Base-by-base conservation (phyloP, 2,113 vertebrate genomes). In the Campylomormyrus numenius region DNA sequence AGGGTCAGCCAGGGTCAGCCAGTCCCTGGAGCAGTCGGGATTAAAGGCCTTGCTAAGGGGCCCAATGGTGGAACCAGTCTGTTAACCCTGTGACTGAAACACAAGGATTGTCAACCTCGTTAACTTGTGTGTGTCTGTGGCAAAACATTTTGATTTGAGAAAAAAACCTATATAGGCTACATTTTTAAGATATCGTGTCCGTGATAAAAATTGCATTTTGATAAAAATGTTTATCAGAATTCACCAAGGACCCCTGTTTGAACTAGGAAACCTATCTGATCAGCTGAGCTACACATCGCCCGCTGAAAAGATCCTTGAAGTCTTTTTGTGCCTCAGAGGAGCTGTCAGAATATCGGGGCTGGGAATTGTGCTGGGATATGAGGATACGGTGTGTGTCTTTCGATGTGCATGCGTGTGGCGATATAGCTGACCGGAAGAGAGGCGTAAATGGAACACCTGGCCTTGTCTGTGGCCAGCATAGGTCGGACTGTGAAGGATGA, bases 291-390 rank as follows among this genome's bases (percentile, higher is more conserved):
- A 10, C 62, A 27, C 62, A 27, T 13, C 1, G 3, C 9, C 62
- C 10, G 3, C 92, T 93, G 91, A 93, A 92, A 93, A 94, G 93
- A 93, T 91, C 93, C 92, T 92, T 92, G 92, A 92, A 94, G 93
- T 94, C 91, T 92, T 91, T 92, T 91, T 91, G 92, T 90, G 93
- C 93, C 91, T 93, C 93, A 94, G 88, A 94, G 93, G 93, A 94
- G 94, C 5, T 48, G 21, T 77, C 70, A 77, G 70, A 77, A 35
- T 39, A n/a, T 77, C 6, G 24, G 46, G 27, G 85, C 11, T n/a
- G 35, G 50, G 35, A 77, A 77, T 77, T 77, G 31, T 1, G 8
- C 24, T 11, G 49, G 80, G 50, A 31, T 85, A 46, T 58, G 83
- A 53, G 42, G 31, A 27, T 49, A 24, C 27, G 70, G 5, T 90